Conservation (phyloP, 2,797 vertebrate species). For the Microchirus variegatus region DNA sequence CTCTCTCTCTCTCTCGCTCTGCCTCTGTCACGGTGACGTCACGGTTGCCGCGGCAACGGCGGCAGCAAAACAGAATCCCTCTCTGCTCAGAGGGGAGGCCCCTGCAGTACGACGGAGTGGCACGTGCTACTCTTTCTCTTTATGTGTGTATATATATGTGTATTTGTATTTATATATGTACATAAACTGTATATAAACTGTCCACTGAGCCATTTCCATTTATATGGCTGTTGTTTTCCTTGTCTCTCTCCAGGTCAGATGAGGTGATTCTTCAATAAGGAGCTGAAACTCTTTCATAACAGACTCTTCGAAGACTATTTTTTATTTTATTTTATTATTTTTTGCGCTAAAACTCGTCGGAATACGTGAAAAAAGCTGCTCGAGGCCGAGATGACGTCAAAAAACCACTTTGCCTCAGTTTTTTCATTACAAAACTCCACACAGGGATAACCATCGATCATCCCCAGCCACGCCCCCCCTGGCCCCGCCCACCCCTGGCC, state of each 20-base stretch:
- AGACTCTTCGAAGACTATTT: too few species aligned
- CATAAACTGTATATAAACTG: too few species aligned
- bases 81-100: conserved; percentile 73
- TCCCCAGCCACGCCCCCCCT: not conserved
- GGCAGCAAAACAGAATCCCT: conserved; percentile 84
- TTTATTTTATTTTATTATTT: too few species aligned
- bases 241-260: too few species aligned
- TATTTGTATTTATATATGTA: too few species aligned
- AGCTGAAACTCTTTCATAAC: too few species aligned
- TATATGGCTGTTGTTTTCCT: too few species aligned
- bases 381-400: conserved; percentile 58
- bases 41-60: conserved; percentile 78
- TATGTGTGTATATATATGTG: too few species aligned
- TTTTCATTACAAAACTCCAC: conserved; percentile 37
- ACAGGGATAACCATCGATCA: conserved; percentile 56
- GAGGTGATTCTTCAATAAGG: too few species aligned
- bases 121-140: conserved; percentile 31
- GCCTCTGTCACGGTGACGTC: conserved; percentile 69
- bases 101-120: conserved; percentile 58
- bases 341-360: too few species aligned
- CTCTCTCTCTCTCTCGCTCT: conserved; percentile 18
- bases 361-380: not conserved
- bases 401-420: conserved; percentile 27
- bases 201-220: too few species aligned
- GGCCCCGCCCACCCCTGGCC: too few species aligned